These are phyloP conservation scores for Stratiomys singularior DNA, from an alignment of 2,888 invertebrate species.

Conservation along the genomic window DNA sequence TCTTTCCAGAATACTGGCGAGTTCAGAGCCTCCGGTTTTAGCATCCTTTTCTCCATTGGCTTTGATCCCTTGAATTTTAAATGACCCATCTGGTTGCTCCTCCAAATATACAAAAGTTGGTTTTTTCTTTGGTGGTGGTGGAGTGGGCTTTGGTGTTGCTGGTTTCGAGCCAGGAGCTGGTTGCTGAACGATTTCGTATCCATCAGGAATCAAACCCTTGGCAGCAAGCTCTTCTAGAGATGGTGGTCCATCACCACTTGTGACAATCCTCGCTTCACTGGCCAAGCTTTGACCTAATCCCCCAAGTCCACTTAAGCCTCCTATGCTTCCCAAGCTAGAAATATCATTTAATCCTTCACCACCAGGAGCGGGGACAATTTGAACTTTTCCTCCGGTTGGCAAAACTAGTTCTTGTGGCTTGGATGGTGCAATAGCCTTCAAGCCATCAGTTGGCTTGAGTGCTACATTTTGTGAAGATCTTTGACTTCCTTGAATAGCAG, in stretches of 20 bases:
- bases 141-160: conserved; percentile 67
- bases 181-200: conserved; percentile 84
- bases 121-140: conserved; percentile 75
- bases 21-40: conserved; percentile 76
- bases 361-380: conserved; percentile 75
- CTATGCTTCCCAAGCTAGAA: conserved; percentile 59
- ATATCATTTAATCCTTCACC: conserved; percentile 63
- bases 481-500: conserved; percentile 2
- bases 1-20: conserved; percentile 81
- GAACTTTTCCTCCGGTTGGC: conserved; percentile 79
- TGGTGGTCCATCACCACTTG: conserved; percentile 72
- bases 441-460: not conserved
- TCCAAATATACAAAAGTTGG: conserved; percentile 88
- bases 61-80: conserved; percentile 86
- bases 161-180: conserved; percentile 79
- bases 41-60: conserved; percentile 78
- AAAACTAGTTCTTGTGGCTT: conserved; percentile 76
- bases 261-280: conserved; percentile 65
- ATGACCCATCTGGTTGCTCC: conserved; percentile 86
- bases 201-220: conserved; percentile 78
- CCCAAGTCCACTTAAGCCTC: conserved; percentile 63
- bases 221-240: conserved; percentile 82
- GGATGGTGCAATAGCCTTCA: conserved; percentile 58
- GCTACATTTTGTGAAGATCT: not conserved
- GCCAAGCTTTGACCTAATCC: conserved; percentile 64